Conservation (phyloP, 2,888 invertebrate genomes). For the Lysandra coridon region DNA sequence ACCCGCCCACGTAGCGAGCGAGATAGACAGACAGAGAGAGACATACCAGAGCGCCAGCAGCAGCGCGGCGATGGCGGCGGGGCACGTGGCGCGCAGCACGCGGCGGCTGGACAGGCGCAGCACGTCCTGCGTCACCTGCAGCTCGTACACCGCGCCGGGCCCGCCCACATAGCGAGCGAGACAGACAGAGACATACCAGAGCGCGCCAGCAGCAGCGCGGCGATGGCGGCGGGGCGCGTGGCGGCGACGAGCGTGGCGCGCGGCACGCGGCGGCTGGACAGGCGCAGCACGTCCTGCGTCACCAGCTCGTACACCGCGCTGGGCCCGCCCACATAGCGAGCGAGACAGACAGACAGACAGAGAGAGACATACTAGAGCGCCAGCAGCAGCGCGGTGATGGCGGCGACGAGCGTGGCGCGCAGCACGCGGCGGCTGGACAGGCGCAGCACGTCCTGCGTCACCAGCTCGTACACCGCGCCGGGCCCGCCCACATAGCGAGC, state of each 20-base stretch:
- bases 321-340: conserved; percentile 26
- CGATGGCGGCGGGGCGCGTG: conserved; percentile 82
- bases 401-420: conserved; percentile 81
- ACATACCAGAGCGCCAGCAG: conserved; percentile 79
- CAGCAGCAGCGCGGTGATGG: conserved; percentile 81
- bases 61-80: conserved; percentile 82
- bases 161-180: conserved; percentile 51
- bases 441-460: conserved; percentile 79
- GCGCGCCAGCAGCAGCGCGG: conserved; percentile 79
- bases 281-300: no score
- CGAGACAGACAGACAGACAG: no score
- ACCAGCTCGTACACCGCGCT: conserved; percentile 80
- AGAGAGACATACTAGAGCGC: conserved; percentile 69
- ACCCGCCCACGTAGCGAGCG: conserved; percentile 54
- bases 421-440: conserved; percentile 45
- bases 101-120: conserved; percentile 71
- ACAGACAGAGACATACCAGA: conserved; percentile 69
- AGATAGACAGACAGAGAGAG: no score
- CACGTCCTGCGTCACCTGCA: conserved; percentile 51
- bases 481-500: no score
- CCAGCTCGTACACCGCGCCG: conserved; percentile 70
- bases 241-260: conserved; percentile 71
- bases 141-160: no score
- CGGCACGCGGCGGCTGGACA: conserved; percentile 63
- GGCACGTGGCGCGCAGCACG: conserved; percentile 74